Evolutionary conservation across 2,797 vertebrate species (phyloP), one percentile per base, ranked within the genome.

Genomic region (Pangasius mekongensis): DNA sequence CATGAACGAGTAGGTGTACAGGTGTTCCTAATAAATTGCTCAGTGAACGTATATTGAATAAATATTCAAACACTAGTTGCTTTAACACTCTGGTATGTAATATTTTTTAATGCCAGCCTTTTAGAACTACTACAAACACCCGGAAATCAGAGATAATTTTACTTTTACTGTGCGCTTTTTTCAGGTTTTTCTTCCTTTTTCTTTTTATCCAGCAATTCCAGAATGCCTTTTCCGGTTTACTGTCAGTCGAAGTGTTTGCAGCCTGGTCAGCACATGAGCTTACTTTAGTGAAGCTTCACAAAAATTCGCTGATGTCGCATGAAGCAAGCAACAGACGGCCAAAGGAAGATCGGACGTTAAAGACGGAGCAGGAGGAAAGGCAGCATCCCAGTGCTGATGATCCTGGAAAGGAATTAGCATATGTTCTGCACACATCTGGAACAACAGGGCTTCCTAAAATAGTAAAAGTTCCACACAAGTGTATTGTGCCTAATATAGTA

Each of bases 391-490:
- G 86, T 20, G 86, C 77, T 87, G 89, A 83, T 24, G 39, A 27
- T 69, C 3, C 91, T 89, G 92, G 93, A 0, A 0, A 91, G 64
- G 87, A 84, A 30, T 62, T 91, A 91, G 99, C 98, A 0, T 99
- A 99, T 60, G 90, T 98, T 91, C 94, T 99, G 3, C 98, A 98
- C 92, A 99, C 98, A 18, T 99, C 99, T 60, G 99, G 98, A 93
- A 99, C 98, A 11, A 99, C 80, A 20, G 98, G 98, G 4, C 87
- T 89, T 5, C 98, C 98, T 9, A 99, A 97, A 95, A 96, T 96
- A 86, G 98, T 99, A 80, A 95, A 95, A 94, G 98, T 99, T 16
- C 98, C 98, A 82, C 98, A 99, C 87, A 92, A 91, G 74, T 99
- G 98, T 83, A 98, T 99, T 66, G 91, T 98, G 56, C 97, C 98